Base-by-base conservation (phyloP, 2,888 invertebrate genomes). In the Oscheius sp. region DNA sequence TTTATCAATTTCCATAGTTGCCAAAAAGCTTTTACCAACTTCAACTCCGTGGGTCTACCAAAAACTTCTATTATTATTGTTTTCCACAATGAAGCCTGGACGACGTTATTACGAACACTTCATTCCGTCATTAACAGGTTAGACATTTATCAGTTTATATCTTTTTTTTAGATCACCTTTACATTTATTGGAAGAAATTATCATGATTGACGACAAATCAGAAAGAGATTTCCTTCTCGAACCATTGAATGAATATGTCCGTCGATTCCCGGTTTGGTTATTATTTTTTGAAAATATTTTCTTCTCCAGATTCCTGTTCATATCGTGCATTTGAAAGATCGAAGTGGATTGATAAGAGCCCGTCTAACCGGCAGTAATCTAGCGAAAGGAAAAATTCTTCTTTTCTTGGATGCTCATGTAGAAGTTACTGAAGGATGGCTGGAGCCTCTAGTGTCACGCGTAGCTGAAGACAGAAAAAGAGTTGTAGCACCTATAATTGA, bases 31-130 rank as follows among this genome's bases (percentile, higher is more conserved):
- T 63, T 53, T 6, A 65, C 55, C 1, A 50, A 31, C 10, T 69
- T 73, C 53, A 70, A 70, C 20, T 17, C 48, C 2, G 55, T 90
- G 53, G 89, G 92, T 76, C 90, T 97, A 84, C 96, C 96, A 3
- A 92, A 93, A 46, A 96, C 96, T 25, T 94, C 95, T 84, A 94
- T 98, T 83, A 95, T 98, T 73, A 96, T 98, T 84, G 97, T 98
- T 65, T 98, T 98, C 89, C 97, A 98, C 89, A 98, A 98, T 88
- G 97, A 98, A 88, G 97, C 97, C 0, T 97, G 96, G 96, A 92
- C 94, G 48, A 98, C 97, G 0, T 90, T 98, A 23, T 90, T 97
- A 73, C 90, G 97, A 39, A 86, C 85, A 2, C 78, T 87, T 4
- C 86, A 87, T 65, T 86, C 86, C 6, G 82, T 87, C 27, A 71